These are phyloP conservation scores for Matsumyia berberina DNA, from an alignment of 2,888 invertebrate species.

Conservation along the genomic window DNA sequence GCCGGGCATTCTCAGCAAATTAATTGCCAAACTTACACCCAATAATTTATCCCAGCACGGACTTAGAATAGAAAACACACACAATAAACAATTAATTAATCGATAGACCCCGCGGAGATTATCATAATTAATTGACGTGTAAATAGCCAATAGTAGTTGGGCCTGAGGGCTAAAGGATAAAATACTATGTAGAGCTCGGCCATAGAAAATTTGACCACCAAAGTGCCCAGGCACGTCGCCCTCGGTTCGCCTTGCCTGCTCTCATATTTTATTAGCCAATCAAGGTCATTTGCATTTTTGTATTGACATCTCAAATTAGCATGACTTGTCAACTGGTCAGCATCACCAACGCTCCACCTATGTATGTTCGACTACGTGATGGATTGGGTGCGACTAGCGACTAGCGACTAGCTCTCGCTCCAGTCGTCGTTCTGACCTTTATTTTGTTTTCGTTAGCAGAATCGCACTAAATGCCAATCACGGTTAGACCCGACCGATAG, in stretches of 20 bases:
- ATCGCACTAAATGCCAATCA: constrained; percentile 47
- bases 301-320: constrained; percentile 56
- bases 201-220: background rate
- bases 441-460: constrained; percentile 25
- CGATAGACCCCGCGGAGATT: background rate
- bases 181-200: too few relatives aligned
- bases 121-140: constrained; percentile 25
- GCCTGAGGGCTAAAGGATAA: background rate
- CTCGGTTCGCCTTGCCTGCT: background rate
- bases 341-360: background rate
- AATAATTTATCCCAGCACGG: constrained; percentile 10
- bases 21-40: constrained; percentile 8
- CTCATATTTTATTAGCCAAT: constrained; percentile 20
- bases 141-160: background rate
- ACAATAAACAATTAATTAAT: constrained; percentile 2
- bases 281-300: constrained; percentile 56
- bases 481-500: constrained; percentile 5
- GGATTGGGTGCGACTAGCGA: background rate
- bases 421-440: constrained; percentile 33
- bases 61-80: background rate
- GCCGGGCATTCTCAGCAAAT: constrained; percentile 9
- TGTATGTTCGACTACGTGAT: background rate
- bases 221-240: background rate
- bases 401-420: background rate
- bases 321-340: constrained; percentile 44